Base-by-base conservation (phyloP, 2,113 vertebrate genomes). In the Mormoops blainvillei region DNA sequence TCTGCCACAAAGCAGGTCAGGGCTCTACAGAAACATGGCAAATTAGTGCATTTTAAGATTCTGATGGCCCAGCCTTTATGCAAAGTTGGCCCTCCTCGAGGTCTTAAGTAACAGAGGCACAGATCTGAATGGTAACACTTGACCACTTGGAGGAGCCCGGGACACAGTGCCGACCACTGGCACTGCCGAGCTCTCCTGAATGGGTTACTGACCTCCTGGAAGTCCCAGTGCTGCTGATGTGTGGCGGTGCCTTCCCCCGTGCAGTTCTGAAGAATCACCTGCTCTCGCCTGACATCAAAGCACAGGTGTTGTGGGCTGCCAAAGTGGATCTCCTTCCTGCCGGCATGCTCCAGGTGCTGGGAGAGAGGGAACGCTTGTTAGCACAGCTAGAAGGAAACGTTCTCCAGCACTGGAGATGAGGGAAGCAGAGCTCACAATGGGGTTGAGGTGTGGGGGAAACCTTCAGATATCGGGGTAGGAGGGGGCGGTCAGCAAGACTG, bases 261-360 rank as follows among this genome's bases (percentile, higher is more conserved):
- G 91, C 99, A 99, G 58, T 98, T 98, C 94, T 98, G 98, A 84
- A 99, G 98, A 93, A 98, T 96, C 89, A 99, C 98, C 84, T 96
- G 98, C 88, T 99, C 98, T 0, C 94, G 96, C 58, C 92, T 98
- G 92, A 98, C 95, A 63, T 99, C 98, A 43, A 99, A 97, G 97
- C 99, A 99, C 94, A 99, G 93, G 31, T 95, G 97, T 0, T 94
- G 98, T 52, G 83, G 78, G 24, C 98, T 94, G 33, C 98, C 98
- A 92, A 98, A 98, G 16, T 92, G 98, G 94, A 99, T 98, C 97
- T 99, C 98, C 65, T 98, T 99, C 97, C 98, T 94, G 94, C 98
- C 96, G 67, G 98, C 98, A 56, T 99, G 98, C 68, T 99, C 98
- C 97, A 99, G 98, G 94, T 98, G 98, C 99, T 99, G 97, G 56